Conservation (phyloP, 2,113 vertebrate species). For the Calcarius ornatus region DNA sequence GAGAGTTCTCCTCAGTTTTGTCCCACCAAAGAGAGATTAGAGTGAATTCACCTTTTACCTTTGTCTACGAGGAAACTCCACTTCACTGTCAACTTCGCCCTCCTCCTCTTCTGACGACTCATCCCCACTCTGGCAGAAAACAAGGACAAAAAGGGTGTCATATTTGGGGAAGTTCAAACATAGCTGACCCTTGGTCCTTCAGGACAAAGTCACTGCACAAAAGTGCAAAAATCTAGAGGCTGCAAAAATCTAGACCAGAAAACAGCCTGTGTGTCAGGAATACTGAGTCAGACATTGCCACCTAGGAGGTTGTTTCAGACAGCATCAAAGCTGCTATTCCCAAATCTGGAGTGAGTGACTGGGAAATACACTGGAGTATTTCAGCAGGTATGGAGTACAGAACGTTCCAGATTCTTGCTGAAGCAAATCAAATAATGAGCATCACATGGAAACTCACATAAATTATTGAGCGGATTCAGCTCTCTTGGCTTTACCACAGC, state of each 20-base stretch:
- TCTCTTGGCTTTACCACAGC: neutral
- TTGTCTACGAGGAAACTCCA: slow-evolving; percentile 96
- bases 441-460: neutral
- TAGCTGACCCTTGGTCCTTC: neutral
- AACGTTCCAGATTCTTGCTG: neutral
- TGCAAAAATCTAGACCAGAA: neutral
- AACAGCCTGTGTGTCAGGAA: neutral
- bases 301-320: neutral
- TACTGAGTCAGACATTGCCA: neutral
- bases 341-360: neutral
- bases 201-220: neutral
- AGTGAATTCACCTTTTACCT: slow-evolving; percentile 78
- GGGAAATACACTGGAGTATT: neutral
- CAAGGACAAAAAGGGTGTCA: neutral
- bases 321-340: neutral
- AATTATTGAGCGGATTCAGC: neutral
- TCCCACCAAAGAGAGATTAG: neutral
- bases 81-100: slow-evolving; percentile 97
- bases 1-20: neutral
- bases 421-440: neutral
- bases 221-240: neutral
- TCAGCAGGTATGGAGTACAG: neutral
- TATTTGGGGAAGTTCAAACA: neutral
- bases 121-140: slow-evolving; percentile 82
- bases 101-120: slow-evolving; percentile 98